Evolutionary conservation across 2,888 invertebrate genomes (phyloP).

Genomic region (Papilio protenor): DNA sequence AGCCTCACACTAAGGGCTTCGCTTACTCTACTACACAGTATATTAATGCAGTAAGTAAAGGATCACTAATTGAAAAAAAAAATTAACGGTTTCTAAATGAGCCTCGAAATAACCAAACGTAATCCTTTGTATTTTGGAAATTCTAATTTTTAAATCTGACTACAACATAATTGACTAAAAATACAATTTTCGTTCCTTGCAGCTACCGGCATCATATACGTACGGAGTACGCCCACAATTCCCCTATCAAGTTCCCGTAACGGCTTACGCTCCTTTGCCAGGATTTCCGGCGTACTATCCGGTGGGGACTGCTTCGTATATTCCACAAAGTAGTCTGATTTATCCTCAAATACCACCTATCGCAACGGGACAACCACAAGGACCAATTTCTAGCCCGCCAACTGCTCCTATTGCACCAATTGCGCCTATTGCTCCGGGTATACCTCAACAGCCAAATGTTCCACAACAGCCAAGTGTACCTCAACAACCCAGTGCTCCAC

Average conservation of each 20-base stretch:
- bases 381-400: constrained; percentile 42
- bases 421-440: constrained; percentile 52
- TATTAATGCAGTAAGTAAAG: constrained; percentile 68
- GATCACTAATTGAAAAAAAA: not conserved
- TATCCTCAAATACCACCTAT: constrained; percentile 59
- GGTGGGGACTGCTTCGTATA: constrained; percentile 59
- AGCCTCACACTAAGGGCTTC: constrained; percentile 65
- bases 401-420: constrained; percentile 39
- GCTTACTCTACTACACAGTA: constrained; percentile 74
- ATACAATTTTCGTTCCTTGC: constrained; percentile 49
- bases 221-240: constrained; percentile 64
- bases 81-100: not conserved
- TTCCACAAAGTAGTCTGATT: constrained; percentile 58
- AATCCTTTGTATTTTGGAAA: not conserved
- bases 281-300: constrained; percentile 59
- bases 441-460: constrained; percentile 50
- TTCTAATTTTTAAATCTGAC: not conserved
- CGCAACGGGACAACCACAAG: constrained; percentile 45
- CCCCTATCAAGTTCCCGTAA: constrained; percentile 62
- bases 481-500: constrained; percentile 50
- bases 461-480: constrained; percentile 53
- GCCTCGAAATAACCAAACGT: not conserved
- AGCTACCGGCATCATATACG: constrained; percentile 66
- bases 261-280: constrained; percentile 58
- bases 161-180: not conserved